These are phyloP conservation scores for Strongylocentrotus purpuratus DNA, from an alignment of 35 echinoderm and acorn worm genomes.

Conservation along the genomic window DNA sequence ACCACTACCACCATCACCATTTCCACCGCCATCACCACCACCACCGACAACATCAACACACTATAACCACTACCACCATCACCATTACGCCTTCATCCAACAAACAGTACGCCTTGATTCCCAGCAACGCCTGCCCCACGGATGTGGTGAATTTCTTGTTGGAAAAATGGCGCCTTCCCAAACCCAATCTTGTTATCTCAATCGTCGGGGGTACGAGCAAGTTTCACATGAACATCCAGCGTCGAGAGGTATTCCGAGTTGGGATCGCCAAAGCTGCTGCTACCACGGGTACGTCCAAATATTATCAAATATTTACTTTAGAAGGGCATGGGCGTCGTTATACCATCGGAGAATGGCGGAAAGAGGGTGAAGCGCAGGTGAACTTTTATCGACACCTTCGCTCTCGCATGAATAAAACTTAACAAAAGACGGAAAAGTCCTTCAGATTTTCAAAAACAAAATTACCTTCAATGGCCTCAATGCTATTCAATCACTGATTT, in stretches of 20 bases:
- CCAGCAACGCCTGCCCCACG: not conserved
- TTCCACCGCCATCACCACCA: too few species aligned
- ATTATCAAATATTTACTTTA: too few species aligned
- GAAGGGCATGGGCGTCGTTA: too few species aligned
- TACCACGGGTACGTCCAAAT: not conserved
- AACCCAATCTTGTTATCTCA: conserved; percentile 32
- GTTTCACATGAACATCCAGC: conserved; percentile 46
- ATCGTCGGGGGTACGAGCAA: conserved; percentile 22
- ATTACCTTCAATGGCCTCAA: too few species aligned
- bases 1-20: not conserved
- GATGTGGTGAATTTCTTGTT: conserved; percentile 42
- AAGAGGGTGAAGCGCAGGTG: too few species aligned
- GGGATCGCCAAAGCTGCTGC: conserved; percentile 41
- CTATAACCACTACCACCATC: not conserved
- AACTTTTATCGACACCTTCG: too few species aligned
- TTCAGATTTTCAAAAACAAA: too few species aligned
- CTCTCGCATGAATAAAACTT: too few species aligned
- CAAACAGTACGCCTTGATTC: conserved; percentile 35
- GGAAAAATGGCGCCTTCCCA: conserved; percentile 48
- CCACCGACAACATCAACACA: too few species aligned
- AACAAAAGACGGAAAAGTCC: too few species aligned
- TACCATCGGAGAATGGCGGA: too few species aligned
- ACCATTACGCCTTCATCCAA: not conserved
- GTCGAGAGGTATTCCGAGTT: conserved; percentile 7
- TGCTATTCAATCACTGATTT: too few species aligned